phyloP scores from a whole-genome alignment of 2,797 vertebrate species.

The Gadopsis bispinosus region DNA sequence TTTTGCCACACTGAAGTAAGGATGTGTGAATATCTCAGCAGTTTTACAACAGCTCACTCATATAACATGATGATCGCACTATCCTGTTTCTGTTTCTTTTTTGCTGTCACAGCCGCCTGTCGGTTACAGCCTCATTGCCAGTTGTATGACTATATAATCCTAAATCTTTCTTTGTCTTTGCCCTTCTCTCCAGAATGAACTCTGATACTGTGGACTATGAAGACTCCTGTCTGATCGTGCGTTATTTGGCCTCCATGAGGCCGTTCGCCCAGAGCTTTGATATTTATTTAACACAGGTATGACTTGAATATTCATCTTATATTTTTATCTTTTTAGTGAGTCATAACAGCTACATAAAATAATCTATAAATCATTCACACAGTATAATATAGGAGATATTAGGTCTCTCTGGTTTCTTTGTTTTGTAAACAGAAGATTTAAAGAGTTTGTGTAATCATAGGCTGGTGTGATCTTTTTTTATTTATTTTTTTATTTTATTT shows the following conservation, averaged over 20 bases:
- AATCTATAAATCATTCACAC: background rate
- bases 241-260: slow-evolving; percentile 99
- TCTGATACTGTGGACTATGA: slow-evolving; percentile 98
- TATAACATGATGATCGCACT: background rate
- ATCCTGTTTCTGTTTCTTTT: background rate
- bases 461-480: background rate
- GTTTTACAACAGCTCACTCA: background rate
- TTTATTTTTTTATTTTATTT: background rate
- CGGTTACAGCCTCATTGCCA: background rate
- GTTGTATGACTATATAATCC: background rate
- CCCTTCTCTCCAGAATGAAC: slow-evolving; percentile 87
- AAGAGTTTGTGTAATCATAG: background rate
- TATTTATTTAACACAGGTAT: slow-evolving; percentile 99
- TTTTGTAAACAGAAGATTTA: slow-evolving; percentile 1
- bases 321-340: background rate
- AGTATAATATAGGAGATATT: background rate
- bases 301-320: slow-evolving; percentile 14
- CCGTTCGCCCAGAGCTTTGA: slow-evolving; percentile 99
- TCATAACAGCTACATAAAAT: background rate
- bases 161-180: slow-evolving; percentile 10
- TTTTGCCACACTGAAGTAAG: slow-evolving; percentile 93
- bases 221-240: slow-evolving; percentile 97
- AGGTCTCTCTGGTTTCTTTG: background rate
- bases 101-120: background rate
- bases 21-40: background rate